Base-by-base conservation (phyloP, 2,113 vertebrate genomes). In the Stomatorhinus ivindoensis region DNA sequence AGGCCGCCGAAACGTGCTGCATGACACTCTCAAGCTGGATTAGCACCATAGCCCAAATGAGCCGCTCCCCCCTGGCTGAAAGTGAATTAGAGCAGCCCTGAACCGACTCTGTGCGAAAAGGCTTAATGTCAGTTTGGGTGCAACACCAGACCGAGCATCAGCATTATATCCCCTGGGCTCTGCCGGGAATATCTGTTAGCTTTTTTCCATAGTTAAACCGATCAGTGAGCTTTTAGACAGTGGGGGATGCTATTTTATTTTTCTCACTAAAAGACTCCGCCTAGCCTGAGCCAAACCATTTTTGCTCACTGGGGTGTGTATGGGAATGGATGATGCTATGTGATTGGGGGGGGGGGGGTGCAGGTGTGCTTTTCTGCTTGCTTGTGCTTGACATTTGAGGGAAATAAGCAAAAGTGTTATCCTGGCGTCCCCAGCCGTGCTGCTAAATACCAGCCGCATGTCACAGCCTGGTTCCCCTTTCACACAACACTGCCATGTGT, bases 181-280 rank as follows among this genome's bases (percentile, higher is more conserved):
- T 80, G 4, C 73, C 2, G 73, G 35, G 73, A 80, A 17, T 80
- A 80, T 80, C 31, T 80, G 73, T 80, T 80, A 35, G 73, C 31
- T 35, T 80, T 80, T 80, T 80, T 80, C 73, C 73, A 19, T 80
- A 80, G 73, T 80, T 80, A 80, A 80, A 35, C 73, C 73, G 73
- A 80, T 80, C 73, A 80, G 73, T 42, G 15, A 19, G 73, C 73
- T 80, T 35, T 80, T 80, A 80, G 73, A 80, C 73, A 80, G 73
- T 39, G 69, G 15, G 73, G 35, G 35, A 42, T 80, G 2, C 35
- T 39, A 35, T 6, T 17, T 39, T 39, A 15, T 19, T 19, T 19
- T 19, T 35, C 13, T 21, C 19, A 5, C 73, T 80, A 42, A 80
- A 80, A 80, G 73, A 80, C 73, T 76, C 69, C 31, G 4, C 31